Conservation (phyloP, 2,113 vertebrate genomes). For the Bucco capensis region DNA sequence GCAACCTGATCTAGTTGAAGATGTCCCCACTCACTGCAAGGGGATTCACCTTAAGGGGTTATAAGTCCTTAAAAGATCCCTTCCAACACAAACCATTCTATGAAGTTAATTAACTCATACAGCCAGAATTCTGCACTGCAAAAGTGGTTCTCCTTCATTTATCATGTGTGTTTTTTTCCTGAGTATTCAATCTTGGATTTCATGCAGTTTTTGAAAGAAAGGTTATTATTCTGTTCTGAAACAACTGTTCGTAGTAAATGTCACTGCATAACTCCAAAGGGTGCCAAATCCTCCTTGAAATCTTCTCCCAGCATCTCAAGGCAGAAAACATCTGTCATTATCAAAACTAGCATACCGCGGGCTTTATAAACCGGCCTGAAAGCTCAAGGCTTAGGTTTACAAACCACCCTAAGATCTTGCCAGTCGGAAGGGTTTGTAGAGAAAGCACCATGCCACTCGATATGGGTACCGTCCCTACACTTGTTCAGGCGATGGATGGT, state of each 20-base stretch:
- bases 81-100: too few relatives aligned
- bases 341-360: fast-evolving
- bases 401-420: fast-evolving
- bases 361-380: too few relatives aligned
- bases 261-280: fast-evolving
- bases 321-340: fast-evolving
- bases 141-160: not conserved
- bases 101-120: too few relatives aligned
- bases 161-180: fast-evolving
- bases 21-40: too few relatives aligned
- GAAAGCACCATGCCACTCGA: fast-evolving
- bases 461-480: not conserved
- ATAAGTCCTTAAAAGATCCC: too few relatives aligned
- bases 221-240: not conserved
- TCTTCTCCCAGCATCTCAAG: too few relatives aligned
- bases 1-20: too few relatives aligned
- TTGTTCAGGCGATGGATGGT: too few relatives aligned
- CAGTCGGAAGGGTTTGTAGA: not conserved
- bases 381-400: not conserved
- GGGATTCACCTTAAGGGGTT: too few relatives aligned
- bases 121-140: fast-evolving
- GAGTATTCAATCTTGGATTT: not conserved
- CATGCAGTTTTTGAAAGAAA: not conserved
- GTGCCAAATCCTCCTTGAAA: not conserved
- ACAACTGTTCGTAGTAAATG: not conserved